Conservation (phyloP, 2,888 invertebrate species). For the Drosophila histrio region DNA sequence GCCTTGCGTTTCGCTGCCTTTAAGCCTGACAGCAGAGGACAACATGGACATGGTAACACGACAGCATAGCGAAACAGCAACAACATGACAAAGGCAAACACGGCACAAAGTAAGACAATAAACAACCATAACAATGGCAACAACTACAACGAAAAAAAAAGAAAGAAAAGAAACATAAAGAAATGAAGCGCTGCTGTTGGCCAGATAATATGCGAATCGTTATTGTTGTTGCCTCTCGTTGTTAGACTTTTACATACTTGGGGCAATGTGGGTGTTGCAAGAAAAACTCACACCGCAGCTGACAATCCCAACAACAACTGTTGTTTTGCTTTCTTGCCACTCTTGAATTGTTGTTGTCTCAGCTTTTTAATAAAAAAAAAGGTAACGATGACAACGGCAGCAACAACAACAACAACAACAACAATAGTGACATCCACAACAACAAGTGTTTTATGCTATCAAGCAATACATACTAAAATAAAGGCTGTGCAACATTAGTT, state of each 20-base stretch:
- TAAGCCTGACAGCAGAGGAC: conserved; percentile 43
- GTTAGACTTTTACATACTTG: conserved; percentile 8
- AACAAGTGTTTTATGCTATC: conserved; percentile 45
- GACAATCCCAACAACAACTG: background rate
- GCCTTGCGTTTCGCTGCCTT: conserved; percentile 31
- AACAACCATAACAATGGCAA: conserved; percentile 55
- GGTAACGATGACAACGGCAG: conserved; percentile 36
- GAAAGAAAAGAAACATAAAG: background rate
- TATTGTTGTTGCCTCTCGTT: conserved; percentile 20
- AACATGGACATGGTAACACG: conserved; percentile 2
- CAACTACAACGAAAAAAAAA: conserved; percentile 3
- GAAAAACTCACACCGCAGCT: conserved; percentile 7
- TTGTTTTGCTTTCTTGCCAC: conserved; percentile 12
- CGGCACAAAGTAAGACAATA: conserved; percentile 58
- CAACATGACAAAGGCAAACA: conserved; percentile 50
- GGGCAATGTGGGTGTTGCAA: background rate
- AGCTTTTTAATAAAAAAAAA: conserved; percentile 61
- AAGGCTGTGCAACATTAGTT: conserved; percentile 29
- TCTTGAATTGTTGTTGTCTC: conserved; percentile 38
- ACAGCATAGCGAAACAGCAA: background rate
- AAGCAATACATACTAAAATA: background rate
- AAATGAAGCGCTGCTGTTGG: conserved; percentile 21
- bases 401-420: conserved; percentile 45
- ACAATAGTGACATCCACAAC: conserved; percentile 27
- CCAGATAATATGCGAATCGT: conserved; percentile 47